These are phyloP conservation scores for Grantiella picta DNA, from an alignment of 2,113 vertebrate genomes.

Conservation along the genomic window DNA sequence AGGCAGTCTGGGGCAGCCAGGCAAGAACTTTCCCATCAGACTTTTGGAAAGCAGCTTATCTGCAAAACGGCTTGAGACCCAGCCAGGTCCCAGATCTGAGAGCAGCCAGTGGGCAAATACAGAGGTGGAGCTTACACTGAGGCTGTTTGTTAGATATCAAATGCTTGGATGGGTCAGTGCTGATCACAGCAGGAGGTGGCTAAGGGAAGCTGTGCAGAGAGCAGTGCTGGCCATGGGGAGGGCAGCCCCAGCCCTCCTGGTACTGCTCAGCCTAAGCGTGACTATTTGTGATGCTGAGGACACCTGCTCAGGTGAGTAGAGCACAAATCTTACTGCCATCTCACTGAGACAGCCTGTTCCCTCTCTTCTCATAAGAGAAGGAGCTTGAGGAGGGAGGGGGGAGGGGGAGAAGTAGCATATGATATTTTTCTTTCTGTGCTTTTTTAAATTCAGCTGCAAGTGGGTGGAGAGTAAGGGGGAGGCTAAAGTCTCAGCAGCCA, in stretches of 20 bases:
- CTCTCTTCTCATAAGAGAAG: background rate
- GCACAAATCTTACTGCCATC: background rate
- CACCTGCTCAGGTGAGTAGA: constrained; percentile 11
- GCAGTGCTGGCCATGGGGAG: background rate
- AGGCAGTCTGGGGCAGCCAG: background rate
- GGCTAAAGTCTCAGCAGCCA: background rate
- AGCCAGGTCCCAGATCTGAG: too few relatives aligned
- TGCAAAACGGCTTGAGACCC: background rate
- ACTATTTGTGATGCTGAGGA: background rate
- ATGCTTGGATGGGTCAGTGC: background rate
- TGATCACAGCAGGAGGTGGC: background rate
- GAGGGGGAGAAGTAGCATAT: background rate
- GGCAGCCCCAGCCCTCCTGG: background rate
- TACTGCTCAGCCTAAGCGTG: background rate
- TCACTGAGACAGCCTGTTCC: background rate
- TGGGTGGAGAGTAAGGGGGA: background rate
- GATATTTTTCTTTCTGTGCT: background rate
- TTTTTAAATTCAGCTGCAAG: background rate
- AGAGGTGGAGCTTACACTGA: background rate
- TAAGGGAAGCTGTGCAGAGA: background rate
- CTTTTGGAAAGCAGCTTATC: background rate
- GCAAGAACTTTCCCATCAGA: background rate
- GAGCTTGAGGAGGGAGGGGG: background rate
- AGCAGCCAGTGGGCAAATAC: background rate
- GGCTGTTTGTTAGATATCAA: background rate